phyloP scores from a whole-genome alignment of 2,888 invertebrate species.

The Drosophila setosimentum region DNA sequence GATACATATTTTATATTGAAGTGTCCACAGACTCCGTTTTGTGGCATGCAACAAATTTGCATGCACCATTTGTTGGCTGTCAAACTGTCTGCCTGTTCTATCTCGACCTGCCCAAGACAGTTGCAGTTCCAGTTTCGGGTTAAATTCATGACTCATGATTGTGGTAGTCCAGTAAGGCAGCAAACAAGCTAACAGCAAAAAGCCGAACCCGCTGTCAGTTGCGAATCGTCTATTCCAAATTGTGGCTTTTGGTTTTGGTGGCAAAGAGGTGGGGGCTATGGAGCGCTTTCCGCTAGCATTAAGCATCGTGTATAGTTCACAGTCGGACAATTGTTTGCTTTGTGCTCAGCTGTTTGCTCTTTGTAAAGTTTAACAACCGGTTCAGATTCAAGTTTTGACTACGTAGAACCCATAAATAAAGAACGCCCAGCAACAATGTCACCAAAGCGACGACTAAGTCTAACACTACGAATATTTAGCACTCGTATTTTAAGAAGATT shows the following conservation, averaged over 20 bases:
- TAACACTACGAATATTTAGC: constrained; percentile 18
- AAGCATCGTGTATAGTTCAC: constrained; percentile 49
- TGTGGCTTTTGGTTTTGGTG: constrained; percentile 33
- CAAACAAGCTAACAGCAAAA: constrained; percentile 9
- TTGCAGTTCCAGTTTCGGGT: constrained; percentile 35
- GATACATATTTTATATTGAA: constrained; percentile 17
- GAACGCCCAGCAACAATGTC: constrained; percentile 38
- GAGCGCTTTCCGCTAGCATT: constrained; percentile 37
- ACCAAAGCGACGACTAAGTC: constrained; percentile 8
- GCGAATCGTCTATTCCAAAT: constrained; percentile 39
- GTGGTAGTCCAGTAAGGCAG: constrained; percentile 12
- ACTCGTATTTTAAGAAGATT: constrained; percentile 19
- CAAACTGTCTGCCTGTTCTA: constrained; percentile 28
- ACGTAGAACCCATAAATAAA: constrained; percentile 45
- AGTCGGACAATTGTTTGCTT: constrained; percentile 46
- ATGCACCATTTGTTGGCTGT: constrained; percentile 59
- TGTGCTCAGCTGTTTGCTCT: constrained; percentile 22
- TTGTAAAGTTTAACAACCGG: constrained; percentile 43
- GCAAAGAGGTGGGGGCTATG: not conserved
- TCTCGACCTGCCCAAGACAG: constrained; percentile 35
- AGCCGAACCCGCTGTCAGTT: constrained; percentile 40
- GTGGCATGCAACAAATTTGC: constrained; percentile 56
- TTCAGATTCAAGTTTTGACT: constrained; percentile 43
- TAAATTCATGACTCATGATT: constrained; percentile 54
- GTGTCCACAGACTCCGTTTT: constrained; percentile 39